Conservation (phyloP, 2,888 invertebrate species). For the Heliconius charithonia region DNA sequence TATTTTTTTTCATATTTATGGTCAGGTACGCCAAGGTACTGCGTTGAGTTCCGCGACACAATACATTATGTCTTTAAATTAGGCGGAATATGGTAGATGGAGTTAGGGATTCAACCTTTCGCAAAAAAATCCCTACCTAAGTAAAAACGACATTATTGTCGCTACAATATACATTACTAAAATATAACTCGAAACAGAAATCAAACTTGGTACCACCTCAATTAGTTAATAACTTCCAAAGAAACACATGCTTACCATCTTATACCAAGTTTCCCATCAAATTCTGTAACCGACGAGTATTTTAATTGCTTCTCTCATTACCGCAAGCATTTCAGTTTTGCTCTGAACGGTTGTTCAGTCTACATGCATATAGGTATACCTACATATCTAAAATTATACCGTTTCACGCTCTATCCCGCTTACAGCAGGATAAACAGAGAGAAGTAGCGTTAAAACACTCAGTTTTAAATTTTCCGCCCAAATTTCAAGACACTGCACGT, state of each 20-base stretch:
- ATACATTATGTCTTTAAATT: background rate
- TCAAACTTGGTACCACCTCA: background rate
- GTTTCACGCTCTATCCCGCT: background rate
- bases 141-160: background rate
- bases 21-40: background rate
- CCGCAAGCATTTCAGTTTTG: conserved; percentile 36
- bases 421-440: background rate
- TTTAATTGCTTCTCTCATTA: conserved; percentile 45
- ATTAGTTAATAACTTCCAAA: background rate
- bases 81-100: too few species aligned
- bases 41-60: background rate
- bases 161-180: background rate
- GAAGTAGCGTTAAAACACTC: background rate
- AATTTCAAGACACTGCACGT: background rate
- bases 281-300: conserved; percentile 39
- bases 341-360: conserved; percentile 11
- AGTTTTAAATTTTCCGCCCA: background rate
- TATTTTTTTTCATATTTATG: background rate
- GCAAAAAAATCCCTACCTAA: background rate
- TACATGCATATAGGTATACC: background rate
- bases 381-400: background rate
- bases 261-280: background rate
- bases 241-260: background rate
- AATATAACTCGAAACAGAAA: background rate
- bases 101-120: too few species aligned